phyloP scores from a whole-genome alignment of 2,113 vertebrate genomes.

The Corvus cornix region DNA sequence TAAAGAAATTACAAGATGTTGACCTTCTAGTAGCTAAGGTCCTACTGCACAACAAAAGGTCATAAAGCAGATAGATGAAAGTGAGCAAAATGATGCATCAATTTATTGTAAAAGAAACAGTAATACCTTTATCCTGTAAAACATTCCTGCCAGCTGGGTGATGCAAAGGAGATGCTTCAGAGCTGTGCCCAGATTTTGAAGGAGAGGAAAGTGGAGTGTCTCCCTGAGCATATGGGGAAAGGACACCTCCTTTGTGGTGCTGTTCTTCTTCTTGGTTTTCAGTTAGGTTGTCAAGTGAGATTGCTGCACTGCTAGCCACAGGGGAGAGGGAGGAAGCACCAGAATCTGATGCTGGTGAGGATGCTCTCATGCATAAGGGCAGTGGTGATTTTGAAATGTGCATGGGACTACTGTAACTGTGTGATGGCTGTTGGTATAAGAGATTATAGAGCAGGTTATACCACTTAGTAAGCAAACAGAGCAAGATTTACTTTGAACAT shows the following conservation, averaged over 20 bases:
- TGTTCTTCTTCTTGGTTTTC: slow-evolving; percentile 64
- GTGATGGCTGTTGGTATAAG: slow-evolving; percentile 76
- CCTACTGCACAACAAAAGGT: neutral
- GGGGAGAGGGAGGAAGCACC: slow-evolving; percentile 73
- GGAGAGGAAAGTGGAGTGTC: slow-evolving; percentile 62
- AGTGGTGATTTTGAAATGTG: slow-evolving; percentile 76
- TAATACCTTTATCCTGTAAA: slow-evolving; percentile 72
- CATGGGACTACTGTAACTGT: slow-evolving; percentile 75
- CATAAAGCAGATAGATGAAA: neutral
- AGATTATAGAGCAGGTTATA: slow-evolving; percentile 76
- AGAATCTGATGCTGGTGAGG: slow-evolving; percentile 80
- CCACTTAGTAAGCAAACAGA: slow-evolving; percentile 23
- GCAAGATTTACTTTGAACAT: slow-evolving; percentile 58
- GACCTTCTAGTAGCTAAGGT: neutral
- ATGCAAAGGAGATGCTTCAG: slow-evolving; percentile 75
- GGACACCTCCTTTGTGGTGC: slow-evolving; percentile 27
- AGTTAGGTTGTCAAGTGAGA: slow-evolving; percentile 67
- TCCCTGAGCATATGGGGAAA: slow-evolving; percentile 44
- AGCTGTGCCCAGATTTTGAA: slow-evolving; percentile 72
- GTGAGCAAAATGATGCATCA: neutral
- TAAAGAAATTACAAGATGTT: neutral
- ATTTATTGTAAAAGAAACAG: slow-evolving; percentile 21
- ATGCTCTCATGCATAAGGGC: slow-evolving; percentile 73
- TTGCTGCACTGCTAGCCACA: slow-evolving; percentile 68
- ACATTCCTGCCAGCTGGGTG: slow-evolving; percentile 52